These are phyloP conservation scores for Hanleya hanleyi DNA, from an alignment of 2,888 invertebrate genomes.

Conservation along the genomic window DNA sequence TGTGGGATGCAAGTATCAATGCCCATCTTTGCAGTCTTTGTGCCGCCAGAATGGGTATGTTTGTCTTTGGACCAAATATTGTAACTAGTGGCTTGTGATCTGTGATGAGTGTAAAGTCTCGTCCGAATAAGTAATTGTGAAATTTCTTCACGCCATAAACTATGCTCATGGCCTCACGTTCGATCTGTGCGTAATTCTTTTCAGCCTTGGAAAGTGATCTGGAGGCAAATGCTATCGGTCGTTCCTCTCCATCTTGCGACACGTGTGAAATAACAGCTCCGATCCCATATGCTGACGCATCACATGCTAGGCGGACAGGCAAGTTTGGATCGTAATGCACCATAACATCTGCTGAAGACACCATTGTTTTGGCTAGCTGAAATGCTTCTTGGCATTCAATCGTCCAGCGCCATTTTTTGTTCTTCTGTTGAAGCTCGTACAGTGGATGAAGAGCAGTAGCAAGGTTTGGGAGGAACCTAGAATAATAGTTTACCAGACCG, in stretches of 20 bases:
- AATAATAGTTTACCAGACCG: conserved; percentile 6
- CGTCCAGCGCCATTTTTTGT: conserved; percentile 31
- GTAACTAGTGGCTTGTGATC: conserved; percentile 72
- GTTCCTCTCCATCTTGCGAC: conserved; percentile 32
- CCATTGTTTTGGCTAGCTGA: conserved; percentile 36
- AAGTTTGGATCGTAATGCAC: conserved; percentile 60
- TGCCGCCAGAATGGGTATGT: conserved; percentile 54
- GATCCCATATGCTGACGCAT: conserved; percentile 68
- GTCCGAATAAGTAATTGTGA: conserved; percentile 69
- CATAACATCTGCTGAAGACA: conserved; percentile 42
- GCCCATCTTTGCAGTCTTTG: conserved; percentile 58
- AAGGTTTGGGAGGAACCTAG: conserved; percentile 13
- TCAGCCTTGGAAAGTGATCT: conserved; percentile 71
- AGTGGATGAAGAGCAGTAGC: conserved; percentile 15
- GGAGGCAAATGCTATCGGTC: conserved; percentile 72
- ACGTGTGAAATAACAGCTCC: conserved; percentile 61
- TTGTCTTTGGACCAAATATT: conserved; percentile 63
- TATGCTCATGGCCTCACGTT: too few relatives aligned
- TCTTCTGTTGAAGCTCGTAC: conserved; percentile 22
- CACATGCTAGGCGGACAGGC: conserved; percentile 65
- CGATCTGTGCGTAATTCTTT: conserved; percentile 63
- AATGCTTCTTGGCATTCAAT: conserved; percentile 34
- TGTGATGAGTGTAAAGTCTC: conserved; percentile 69
- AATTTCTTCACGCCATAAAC: conserved; percentile 72
- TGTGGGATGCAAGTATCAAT: conserved; percentile 59